Evolutionary conservation across 2,797 vertebrate species (phyloP), one percentile per base, ranked within the genome.

Genomic region (Odontamblyopus rebecca): DNA sequence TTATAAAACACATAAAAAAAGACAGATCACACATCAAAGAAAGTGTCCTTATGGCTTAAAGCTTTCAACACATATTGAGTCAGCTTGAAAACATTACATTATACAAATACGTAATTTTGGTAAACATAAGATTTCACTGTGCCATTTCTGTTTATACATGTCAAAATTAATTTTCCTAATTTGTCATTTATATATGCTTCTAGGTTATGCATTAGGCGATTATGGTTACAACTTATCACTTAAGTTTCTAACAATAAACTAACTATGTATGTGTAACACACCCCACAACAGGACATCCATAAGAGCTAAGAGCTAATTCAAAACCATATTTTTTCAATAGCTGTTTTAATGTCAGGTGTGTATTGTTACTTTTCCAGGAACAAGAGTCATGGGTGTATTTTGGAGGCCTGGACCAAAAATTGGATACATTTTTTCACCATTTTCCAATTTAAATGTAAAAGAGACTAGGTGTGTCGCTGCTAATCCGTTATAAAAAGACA

Each of bases 401-500:
- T 86, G 69, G 51, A 92, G 88, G 32, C 89, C 90, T 0, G 91
- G 91, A n/a, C 90, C 91, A 69, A 92, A 91, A 19, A 92, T 78
- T 3, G 90, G 91, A 78, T 78, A 91, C 0, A 92, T 69, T 56
- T 0, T 78, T 30, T 67, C 65, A 6, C 50, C 29, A 2, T 85
- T 83, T 2, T 68, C 71, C 75, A 92, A 91, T 13, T 62, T 41
- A 41, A 88, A 74, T 9, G 69, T 83, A 6, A 92, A 79, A 65
- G 82, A 90, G 54, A 89, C 79, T 16, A 92, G 64, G 73, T 94
- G 93, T 67, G 71, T 85, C 26, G 79, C 73, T 11, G 80, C 81
- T 12, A 72, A 90, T 6, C 74, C 86, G 68, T 95, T 91, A 89
- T 90, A 95, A 75, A 95, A 94, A 2, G 94, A 93, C 73, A 95